Evolutionary conservation across 35 echinoderm and acorn worm species (phyloP).

Genomic region (Ophioderma brevispina): DNA sequence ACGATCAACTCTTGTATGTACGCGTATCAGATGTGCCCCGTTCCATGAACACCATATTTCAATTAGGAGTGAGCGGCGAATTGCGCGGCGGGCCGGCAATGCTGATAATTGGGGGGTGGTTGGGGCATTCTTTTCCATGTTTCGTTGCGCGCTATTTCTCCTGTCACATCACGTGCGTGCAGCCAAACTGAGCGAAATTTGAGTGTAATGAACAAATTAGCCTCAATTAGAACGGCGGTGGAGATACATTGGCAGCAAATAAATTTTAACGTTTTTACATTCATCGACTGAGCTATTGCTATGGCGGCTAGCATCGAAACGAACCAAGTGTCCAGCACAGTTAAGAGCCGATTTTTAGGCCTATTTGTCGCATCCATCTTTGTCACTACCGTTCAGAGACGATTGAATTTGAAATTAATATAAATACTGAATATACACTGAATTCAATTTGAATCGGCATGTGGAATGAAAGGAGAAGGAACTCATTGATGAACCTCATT

Average conservation of each 20-base stretch:
- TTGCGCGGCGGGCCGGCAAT: not conserved
- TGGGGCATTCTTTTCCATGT: conserved; percentile 5
- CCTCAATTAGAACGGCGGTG: not conserved
- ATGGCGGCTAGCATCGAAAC: not conserved
- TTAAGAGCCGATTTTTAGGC: too few species aligned
- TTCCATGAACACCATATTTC: not conserved
- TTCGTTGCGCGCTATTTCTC: not conserved
- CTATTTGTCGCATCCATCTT: too few species aligned
- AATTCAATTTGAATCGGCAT: too few species aligned
- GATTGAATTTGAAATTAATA: too few species aligned
- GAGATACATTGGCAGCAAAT: not conserved
- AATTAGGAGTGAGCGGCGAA: not conserved
- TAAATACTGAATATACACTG: too few species aligned
- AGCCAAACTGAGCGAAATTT: not conserved
- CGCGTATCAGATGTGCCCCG: too few species aligned
- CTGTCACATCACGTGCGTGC: not conserved
- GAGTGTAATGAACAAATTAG: conserved; percentile 9
- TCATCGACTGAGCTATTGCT: not conserved
- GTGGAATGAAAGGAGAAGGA: too few species aligned
- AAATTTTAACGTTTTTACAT: not conserved
- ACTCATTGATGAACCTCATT: too few species aligned
- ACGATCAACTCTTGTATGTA: too few species aligned
- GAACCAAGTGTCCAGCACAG: not conserved
- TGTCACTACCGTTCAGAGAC: too few species aligned
- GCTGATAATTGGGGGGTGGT: not conserved